Conservation (phyloP, 53 echinoderm and acorn worm species). For the Stichopus horrens region DNA sequence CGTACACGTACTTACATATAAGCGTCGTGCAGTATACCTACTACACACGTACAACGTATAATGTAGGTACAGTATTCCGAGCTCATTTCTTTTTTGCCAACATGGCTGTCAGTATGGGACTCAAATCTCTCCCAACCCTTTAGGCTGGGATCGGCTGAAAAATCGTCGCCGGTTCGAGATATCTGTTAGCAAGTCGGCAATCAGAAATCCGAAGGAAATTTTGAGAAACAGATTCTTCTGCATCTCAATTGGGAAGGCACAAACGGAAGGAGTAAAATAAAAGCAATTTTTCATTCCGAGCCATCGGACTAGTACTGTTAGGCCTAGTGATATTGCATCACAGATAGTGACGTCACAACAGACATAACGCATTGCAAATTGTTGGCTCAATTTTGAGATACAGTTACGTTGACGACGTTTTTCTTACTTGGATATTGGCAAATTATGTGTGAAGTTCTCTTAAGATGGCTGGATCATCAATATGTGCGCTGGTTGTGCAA, state of each 20-base stretch:
- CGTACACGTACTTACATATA: background rate
- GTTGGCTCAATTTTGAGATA: background rate
- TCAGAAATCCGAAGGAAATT: constrained; percentile 35
- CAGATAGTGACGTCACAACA: constrained; percentile 44
- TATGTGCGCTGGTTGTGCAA: constrained; percentile 15
- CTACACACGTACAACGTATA: background rate
- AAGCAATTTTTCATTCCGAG: background rate
- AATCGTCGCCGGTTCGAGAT: constrained; percentile 29
- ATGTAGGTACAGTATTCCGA: background rate
- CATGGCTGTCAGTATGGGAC: constrained; percentile 33
- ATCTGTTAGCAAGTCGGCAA: constrained; percentile 40
- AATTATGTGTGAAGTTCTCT: constrained; percentile 11
- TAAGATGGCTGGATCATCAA: constrained; percentile 29
- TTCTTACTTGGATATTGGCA: constrained; percentile 5
- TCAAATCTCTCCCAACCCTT: constrained; percentile 44
- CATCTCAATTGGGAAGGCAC: constrained; percentile 39
- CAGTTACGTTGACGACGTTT: background rate
- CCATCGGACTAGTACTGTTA: constrained; percentile 23
- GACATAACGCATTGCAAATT: background rate
- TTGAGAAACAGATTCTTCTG: constrained; percentile 22
- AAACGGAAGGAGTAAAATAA: constrained; percentile 5
- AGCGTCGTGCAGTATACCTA: background rate
- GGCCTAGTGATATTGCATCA: constrained; percentile 24
- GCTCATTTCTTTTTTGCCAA: constrained; percentile 45
- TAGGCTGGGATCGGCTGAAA: constrained; percentile 47